phyloP scores from a whole-genome alignment of 2,888 invertebrate species.

The Pristionchus japonicus region DNA sequence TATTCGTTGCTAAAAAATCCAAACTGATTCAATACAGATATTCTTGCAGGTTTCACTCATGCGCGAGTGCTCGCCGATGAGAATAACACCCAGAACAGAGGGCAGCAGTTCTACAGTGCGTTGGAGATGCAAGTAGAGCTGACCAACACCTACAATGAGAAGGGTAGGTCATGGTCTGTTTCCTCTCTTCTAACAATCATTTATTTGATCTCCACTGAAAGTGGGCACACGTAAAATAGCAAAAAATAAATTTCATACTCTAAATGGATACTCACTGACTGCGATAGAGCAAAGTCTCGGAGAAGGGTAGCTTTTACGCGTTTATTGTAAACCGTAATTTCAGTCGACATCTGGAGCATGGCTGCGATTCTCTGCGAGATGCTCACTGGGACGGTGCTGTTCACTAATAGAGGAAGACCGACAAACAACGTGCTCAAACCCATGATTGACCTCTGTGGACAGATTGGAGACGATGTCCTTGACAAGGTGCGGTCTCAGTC shows the following conservation, averaged over 20 bases:
- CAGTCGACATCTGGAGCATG: background rate
- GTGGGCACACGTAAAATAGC: too few species aligned
- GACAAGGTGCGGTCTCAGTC: too few species aligned
- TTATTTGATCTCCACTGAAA: too few species aligned
- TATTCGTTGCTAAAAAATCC: too few species aligned
- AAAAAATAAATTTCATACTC: background rate
- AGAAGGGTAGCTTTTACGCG: too few species aligned
- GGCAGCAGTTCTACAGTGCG: background rate
- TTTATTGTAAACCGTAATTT: background rate
- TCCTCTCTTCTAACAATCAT: too few species aligned
- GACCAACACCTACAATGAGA: background rate
- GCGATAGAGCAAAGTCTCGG: too few species aligned
- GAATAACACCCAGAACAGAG: background rate
- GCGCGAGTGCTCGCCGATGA: background rate
- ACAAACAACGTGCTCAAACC: too few species aligned
- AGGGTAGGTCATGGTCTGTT: background rate
- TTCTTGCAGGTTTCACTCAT: background rate
- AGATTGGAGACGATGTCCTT: too few species aligned
- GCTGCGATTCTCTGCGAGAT: background rate
- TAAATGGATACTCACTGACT: background rate
- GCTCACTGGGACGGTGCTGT: background rate
- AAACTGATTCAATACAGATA: too few species aligned
- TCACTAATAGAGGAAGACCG: background rate
- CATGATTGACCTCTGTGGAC: too few species aligned
- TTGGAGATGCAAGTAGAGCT: background rate